Conservation (phyloP, 2,888 invertebrate species). For the Stenodera caucasica region DNA sequence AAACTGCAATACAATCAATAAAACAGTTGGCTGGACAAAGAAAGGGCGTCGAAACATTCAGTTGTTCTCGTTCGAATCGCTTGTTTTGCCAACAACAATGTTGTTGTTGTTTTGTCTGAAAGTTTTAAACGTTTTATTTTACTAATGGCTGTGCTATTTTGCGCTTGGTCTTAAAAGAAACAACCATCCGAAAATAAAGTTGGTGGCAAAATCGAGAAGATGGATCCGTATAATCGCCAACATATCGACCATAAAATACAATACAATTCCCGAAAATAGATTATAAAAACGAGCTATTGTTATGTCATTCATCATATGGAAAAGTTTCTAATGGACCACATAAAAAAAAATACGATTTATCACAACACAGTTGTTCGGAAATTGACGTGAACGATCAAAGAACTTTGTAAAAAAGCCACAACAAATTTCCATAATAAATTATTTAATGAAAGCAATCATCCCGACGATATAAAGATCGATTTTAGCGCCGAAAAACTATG, state of each 20-base stretch:
- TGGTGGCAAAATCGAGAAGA: not conserved
- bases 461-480: not conserved
- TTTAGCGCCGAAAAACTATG: not conserved
- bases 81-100: slow-evolving; percentile 25
- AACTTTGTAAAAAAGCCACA: not conserved
- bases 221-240: not conserved
- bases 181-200: not conserved
- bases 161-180: not conserved
- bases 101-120: slow-evolving; percentile 30
- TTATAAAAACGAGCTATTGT: not conserved
- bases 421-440: not conserved
- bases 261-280: too few species aligned
- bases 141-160: slow-evolving; percentile 29
- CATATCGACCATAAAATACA: not conserved
- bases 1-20: slow-evolving; percentile 36
- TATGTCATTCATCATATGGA: not conserved
- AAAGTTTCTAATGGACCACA: not conserved
- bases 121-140: slow-evolving; percentile 32
- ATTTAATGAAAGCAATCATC: not conserved
- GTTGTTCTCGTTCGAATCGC: slow-evolving; percentile 26
- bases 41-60: slow-evolving; percentile 26
- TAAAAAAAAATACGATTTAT: not conserved
- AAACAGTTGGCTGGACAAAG: slow-evolving; percentile 25
- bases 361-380: too few species aligned
- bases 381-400: not conserved